Evolutionary conservation across 2,113 vertebrate genomes (phyloP), one percentile per base, ranked within the genome.

Genomic region (Phoxinus phoxinus): DNA sequence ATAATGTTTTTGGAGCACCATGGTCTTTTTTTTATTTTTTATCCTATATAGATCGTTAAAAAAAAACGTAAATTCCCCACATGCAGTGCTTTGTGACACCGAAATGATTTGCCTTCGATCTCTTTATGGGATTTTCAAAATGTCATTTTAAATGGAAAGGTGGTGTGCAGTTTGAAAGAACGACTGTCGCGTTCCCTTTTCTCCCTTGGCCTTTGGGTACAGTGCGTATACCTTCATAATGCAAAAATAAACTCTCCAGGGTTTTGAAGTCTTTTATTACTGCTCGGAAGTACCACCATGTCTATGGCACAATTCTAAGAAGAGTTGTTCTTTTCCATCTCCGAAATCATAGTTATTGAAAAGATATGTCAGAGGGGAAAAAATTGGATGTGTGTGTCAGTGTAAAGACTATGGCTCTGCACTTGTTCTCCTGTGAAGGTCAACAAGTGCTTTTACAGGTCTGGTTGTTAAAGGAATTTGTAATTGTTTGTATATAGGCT

Each of bases 81-180:
- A 81, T 67, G 44, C 41, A 69, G 41, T 51, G 46, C 61, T 65
- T 48, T 51, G 5, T 65, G 37, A 32, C 27, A 48, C 61, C 51
- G 61, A 81, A 81, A 32, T 80, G 0, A 25, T 83, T 71, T 71
- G 46, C 21, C 48, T 81, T 56, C 6, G 48, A 72, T 72, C 30
- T 46, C n/a, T 78, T 59, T 83, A 32, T 48, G 48, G 11, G 21
- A 56, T 83, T 72, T 83, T 83, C 46, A 17, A 83, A 72, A 83
- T 83, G 81, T 53, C 65, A 71, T 72, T 72, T 83, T 48, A 83
- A 83, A 56, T 83, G 67, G 30, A 71, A 83, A 72, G 81, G 67
- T 83, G 81, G 21, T 72, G 27, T 83, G 67, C 13, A 53, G 30
- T 83, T 53, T 83, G 67, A 41, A 83, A 41, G 67, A 83, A 83